A percentile compares a stretch with the other conserved stretches of the same genome.
These are phyloP conservation scores for Catharus fuscescens DNA, from an alignment of 2,113 vertebrate species.

Conservation along the genomic window DNA sequence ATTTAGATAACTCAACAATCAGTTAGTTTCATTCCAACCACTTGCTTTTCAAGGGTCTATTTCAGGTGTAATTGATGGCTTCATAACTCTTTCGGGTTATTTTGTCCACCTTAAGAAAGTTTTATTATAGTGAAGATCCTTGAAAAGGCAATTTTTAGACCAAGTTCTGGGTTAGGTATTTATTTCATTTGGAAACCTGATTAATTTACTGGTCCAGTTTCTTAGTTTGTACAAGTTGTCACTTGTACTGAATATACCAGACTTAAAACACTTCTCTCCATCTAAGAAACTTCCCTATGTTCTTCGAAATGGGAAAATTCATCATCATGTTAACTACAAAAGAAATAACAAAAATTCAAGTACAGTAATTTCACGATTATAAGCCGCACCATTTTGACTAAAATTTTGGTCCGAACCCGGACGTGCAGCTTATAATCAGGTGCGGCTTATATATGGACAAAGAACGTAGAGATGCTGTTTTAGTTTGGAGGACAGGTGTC, in stretches of 20 bases:
- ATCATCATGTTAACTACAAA: not conserved
- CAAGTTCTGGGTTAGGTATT: not conserved
- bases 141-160: not conserved
- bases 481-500: too few species aligned
- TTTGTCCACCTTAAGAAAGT: not conserved
- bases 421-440: too few species aligned
- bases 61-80: not conserved
- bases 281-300: not conserved
- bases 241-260: not conserved
- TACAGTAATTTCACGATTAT: too few species aligned
- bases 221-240: not conserved
- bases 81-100: not conserved
- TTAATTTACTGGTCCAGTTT: not conserved
- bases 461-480: too few species aligned
- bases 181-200: not conserved
- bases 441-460: too few species aligned
- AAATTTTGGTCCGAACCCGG: too few species aligned
- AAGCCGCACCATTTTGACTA: too few species aligned
- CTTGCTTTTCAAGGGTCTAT: not conserved
- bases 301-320: not conserved
- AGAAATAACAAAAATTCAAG: not conserved
- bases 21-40: not conserved
- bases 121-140: not conserved
- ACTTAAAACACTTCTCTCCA: not conserved
- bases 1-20: not conserved